These are phyloP conservation scores for Atractosteus spatula DNA, from an alignment of 2,113 vertebrate species.

Conservation along the genomic window DNA sequence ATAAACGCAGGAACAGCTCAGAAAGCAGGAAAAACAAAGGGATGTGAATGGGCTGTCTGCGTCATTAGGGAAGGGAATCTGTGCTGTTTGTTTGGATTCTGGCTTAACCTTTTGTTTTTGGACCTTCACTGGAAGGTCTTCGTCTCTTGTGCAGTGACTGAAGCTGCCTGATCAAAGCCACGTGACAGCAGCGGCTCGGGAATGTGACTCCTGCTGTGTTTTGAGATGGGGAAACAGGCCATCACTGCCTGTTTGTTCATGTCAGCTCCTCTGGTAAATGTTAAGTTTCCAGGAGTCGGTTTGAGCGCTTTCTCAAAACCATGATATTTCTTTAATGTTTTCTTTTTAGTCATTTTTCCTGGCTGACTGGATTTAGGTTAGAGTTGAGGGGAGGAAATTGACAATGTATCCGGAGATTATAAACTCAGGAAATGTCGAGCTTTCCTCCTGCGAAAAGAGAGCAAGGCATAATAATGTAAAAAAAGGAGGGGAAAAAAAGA, in stretches of 20 bases:
- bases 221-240: too few relatives aligned
- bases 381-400: too few relatives aligned
- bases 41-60: background rate
- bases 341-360: too few relatives aligned
- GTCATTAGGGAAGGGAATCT: background rate
- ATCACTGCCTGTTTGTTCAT: background rate
- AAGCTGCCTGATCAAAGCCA: background rate
- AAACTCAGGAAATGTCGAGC: too few relatives aligned
- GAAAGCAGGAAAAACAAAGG: background rate
- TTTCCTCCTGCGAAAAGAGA: too few relatives aligned
- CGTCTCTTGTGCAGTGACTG: background rate
- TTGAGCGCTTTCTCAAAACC: too few relatives aligned
- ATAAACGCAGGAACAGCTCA: background rate
- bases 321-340: too few relatives aligned
- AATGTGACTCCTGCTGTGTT: background rate
- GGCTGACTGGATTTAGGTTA: too few relatives aligned
- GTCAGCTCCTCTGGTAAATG: background rate
- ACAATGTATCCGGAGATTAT: too few relatives aligned
- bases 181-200: background rate
- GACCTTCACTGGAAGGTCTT: background rate
- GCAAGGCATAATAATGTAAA: too few relatives aligned
- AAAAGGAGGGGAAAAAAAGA: too few relatives aligned
- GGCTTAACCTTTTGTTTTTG: background rate
- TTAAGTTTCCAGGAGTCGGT: too few relatives aligned
- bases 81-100: slow-evolving; percentile 3